These are phyloP conservation scores for Cephalopholis sonnerati DNA, from an alignment of 2,113 vertebrate genomes.

Conservation along the genomic window DNA sequence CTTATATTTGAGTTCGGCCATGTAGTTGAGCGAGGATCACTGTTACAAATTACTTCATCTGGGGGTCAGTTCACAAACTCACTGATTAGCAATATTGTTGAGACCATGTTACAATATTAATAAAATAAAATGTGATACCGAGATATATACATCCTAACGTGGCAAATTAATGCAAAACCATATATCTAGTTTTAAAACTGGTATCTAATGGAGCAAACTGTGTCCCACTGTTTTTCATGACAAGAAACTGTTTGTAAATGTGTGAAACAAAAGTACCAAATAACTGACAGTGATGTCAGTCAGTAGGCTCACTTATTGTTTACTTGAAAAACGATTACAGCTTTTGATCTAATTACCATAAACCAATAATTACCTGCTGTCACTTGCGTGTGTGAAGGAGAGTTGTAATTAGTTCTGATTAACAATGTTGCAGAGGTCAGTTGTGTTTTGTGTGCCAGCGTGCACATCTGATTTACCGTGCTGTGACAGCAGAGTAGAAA, in stretches of 20 bases:
- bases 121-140: too few species aligned
- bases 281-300: not conserved
- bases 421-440: conserved; percentile 14
- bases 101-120: too few species aligned
- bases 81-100: too few species aligned
- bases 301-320: not conserved
- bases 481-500: conserved; percentile 16
- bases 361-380: conserved; percentile 33
- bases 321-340: not conserved
- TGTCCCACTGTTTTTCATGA: not conserved
- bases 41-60: too few species aligned
- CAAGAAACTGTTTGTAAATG: not conserved
- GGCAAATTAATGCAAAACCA: too few species aligned
- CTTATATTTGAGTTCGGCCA: too few species aligned
- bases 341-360: conserved; percentile 43
- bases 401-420: conserved; percentile 38
- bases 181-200: too few species aligned
- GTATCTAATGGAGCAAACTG: too few species aligned
- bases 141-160: too few species aligned
- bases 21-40: too few species aligned
- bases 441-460: conserved; percentile 21
- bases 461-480: conserved; percentile 25
- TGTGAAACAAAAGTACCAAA: not conserved
- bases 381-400: not conserved
- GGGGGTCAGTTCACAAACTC: too few species aligned